A percentile compares a stretch with the other conserved stretches of the same genome.
These are phyloP conservation scores for Meteorus cinctellus DNA, from an alignment of 2,888 invertebrate genomes.

Conservation along the genomic window DNA sequence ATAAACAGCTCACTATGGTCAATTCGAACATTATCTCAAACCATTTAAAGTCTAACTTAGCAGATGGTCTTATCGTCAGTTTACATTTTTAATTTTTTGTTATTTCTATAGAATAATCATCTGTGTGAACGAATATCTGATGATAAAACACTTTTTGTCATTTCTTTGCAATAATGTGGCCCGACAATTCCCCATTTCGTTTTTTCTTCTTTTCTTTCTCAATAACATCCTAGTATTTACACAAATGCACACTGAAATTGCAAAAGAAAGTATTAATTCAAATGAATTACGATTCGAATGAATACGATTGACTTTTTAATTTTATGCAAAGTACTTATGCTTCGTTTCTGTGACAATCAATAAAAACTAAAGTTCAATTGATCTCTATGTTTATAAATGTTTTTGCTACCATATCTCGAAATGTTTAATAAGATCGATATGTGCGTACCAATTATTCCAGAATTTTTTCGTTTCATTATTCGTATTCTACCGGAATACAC, in stretches of 20 bases:
- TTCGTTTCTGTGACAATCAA: constrained; percentile 21
- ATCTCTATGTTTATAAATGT: not conserved
- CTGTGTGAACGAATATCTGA: constrained; percentile 14
- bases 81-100: constrained; percentile 28
- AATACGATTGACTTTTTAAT: constrained; percentile 19
- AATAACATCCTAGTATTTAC: constrained; percentile 61
- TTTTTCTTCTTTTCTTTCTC: not conserved
- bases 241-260: constrained; percentile 64
- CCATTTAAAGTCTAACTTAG: constrained; percentile 48
- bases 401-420: not conserved
- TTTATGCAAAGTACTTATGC: constrained; percentile 28
- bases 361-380: not conserved
- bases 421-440: constrained; percentile 23
- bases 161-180: constrained; percentile 43
- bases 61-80: constrained; percentile 38
- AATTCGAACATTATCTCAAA: constrained; percentile 40
- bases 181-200: constrained; percentile 35
- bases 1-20: constrained; percentile 65
- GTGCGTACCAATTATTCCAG: constrained; percentile 34
- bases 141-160: constrained; percentile 16
- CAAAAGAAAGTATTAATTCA: constrained; percentile 41
- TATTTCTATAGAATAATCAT: constrained; percentile 3
- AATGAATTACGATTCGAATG: constrained; percentile 27
- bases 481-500: not conserved
- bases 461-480: not conserved